Evolutionary conservation across 2,113 vertebrate species (phyloP), one percentile per base, ranked within the genome.

Genomic region (Collichthys lucidus): DNA sequence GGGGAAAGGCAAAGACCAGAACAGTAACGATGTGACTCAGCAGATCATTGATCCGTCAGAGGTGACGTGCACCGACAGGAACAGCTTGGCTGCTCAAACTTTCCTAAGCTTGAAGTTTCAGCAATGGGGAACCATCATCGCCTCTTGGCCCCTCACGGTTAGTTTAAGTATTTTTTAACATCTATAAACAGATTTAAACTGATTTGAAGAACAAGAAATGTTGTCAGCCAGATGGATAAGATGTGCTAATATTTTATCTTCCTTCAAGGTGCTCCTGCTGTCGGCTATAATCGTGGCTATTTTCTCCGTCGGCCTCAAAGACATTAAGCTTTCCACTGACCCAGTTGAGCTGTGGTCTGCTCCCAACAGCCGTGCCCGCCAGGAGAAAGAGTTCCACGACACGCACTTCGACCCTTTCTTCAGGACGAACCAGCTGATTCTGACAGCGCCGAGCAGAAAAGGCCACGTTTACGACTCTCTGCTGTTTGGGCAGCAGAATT

Each of bases 331-430:
- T 8, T 98, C 96, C 85, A 99, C 97, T 0, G 96, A 99, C 80
- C 97, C 98, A 0, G 96, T 99, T 46, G 96, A 99, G 84, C 94
- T 99, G 61, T 99, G 98, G 98, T 98, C 98, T 0, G 90, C 96
- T 0, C 95, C 97, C 0, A 82, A 88, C 57, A 99, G 98, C 92
- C 95, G 89, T 0, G 97, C 96, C 11, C 91, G 96, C 14, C 87
- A 87, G 5, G 97, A 99, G 67, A 99, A 99, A 66, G 93, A 83
- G 0, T 98, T 98, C 68, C 94, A 97, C 0, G 98, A 99, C 46
- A 4, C 5, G 0, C 82, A 97, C 72, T 99, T 99, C 14, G 95
- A 94, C 5, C 98, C 96, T 0, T 99, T 99, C 92, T 90, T 97
- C 80, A 94, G 98, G 57, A 99, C 97, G 40, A 97, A 96, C 93